Evolutionary conservation across 2,888 invertebrate species (phyloP), one percentile per base, ranked within the genome.

Genomic region (Ecliptopera silaceata): DNA sequence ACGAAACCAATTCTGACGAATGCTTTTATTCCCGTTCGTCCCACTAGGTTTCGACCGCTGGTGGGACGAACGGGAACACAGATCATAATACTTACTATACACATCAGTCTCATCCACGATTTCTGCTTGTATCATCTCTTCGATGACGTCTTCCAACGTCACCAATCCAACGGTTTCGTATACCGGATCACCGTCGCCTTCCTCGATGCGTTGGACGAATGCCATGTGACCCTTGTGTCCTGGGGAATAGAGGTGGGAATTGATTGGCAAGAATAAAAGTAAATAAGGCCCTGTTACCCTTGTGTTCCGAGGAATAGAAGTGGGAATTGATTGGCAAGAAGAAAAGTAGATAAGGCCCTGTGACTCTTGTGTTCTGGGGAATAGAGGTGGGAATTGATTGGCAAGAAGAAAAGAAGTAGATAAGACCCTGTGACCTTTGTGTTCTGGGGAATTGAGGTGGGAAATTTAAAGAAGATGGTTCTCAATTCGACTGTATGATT

Each of bases 91-190:
- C 95, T 96, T 90, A 95, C 98, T 96, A 80, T 97, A 95, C 8
- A 98, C 98, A 83, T 99, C 99, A 0, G 98, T 99, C 88, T 99
- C 99, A 83, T 99, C 99, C 69, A 98, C 96, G 70, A 99, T 99
- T 92, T 99, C 99, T 0, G 98, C 97, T 81, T 99, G 99, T 54
- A 99, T 98, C 77, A 99, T 94, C 88, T 99, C 99, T 80, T 99
- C 99, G 66, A 99, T 99, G 65, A 99, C 98, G 88, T 99, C 99
- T 80, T 99, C 99, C 52, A 99, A 87, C 0, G 99, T 99, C 15
- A 99, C 96, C 52, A 99, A 93, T 0, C 99, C 99, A 39, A 98
- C 94, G 0, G 97, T 97, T 88, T 98, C 98, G 82, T 98, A 98
- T 72, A 97, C 96, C 0, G 98, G 98, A 92, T 99, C 98, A 0